Evolutionary conservation across 2,888 invertebrate species (phyloP).

Genomic region (Rosalia funebris): DNA sequence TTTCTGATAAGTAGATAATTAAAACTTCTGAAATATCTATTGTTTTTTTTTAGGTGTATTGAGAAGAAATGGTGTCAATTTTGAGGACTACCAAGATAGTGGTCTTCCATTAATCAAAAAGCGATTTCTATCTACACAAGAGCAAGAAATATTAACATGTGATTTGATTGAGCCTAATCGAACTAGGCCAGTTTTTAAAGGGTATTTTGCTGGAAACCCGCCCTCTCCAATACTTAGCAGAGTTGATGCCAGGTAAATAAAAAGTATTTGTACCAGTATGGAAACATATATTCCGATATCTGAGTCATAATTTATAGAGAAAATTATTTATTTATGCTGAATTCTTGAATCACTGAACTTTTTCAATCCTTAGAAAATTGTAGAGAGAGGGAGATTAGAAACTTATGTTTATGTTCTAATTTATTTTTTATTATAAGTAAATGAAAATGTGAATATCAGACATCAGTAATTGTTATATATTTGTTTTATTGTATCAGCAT

Average conservation of each 20-base stretch:
- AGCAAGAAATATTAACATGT: conserved; percentile 47
- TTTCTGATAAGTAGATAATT: no score
- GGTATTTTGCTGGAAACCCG: conserved; percentile 61
- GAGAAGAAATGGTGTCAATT: conserved; percentile 50
- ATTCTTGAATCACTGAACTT: no score
- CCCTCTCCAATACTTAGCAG: conserved; percentile 58
- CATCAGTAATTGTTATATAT: no score
- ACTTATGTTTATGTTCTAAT: no score
- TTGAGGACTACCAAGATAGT: conserved; percentile 58
- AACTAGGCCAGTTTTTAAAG: conserved; percentile 54
- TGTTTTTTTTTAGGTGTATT: conserved; percentile 39
- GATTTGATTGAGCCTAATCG: conserved; percentile 44
- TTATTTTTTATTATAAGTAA: no score
- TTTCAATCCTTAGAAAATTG: no score
- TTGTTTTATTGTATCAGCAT: no score
- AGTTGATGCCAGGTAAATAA: conserved; percentile 56
- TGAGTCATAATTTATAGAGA: no score
- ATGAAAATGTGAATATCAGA: no score
- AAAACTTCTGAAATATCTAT: no score
- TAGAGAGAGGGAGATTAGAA: neutral
- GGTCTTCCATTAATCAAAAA: conserved; percentile 60
- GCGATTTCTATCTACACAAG: conserved; percentile 53
- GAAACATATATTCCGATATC: neutral
- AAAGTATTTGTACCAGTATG: conserved; percentile 16
- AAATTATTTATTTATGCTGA: no score